These are phyloP conservation scores for Falco concolor DNA, from an alignment of 2,797 vertebrate species.

Conservation along the genomic window DNA sequence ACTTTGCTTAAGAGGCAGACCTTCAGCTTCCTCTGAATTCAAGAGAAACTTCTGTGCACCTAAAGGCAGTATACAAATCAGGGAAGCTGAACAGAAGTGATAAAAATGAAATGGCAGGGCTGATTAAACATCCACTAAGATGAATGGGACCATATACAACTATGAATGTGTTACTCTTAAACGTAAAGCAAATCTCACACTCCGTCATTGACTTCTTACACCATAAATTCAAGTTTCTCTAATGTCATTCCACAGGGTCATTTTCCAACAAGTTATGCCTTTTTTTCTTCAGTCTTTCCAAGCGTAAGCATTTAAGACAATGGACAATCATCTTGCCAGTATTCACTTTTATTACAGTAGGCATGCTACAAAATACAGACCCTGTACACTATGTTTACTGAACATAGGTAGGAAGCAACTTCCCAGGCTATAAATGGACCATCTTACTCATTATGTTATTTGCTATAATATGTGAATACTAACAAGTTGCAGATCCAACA, in stretches of 20 bases:
- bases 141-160: not conserved
- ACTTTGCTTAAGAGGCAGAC: not conserved
- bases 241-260: not conserved
- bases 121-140: not conserved
- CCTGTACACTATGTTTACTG: not conserved
- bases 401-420: not conserved
- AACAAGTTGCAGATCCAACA: not conserved
- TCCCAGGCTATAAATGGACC: not conserved
- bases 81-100: not conserved
- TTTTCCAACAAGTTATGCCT: not conserved
- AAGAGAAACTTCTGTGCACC: not conserved
- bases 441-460: not conserved
- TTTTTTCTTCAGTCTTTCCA: not conserved
- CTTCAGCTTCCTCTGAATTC: not conserved
- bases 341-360: not conserved
- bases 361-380: not conserved
- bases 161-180: not conserved
- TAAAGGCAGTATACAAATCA: not conserved
- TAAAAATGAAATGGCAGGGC: not conserved
- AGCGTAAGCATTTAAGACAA: not conserved
- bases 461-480: not conserved
- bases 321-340: not conserved
- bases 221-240: not conserved
- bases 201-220: rapidly evolving
- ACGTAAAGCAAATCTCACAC: not conserved